Evolutionary conservation across 2,797 vertebrate genomes (phyloP).

Genomic region (Momotus momota): DNA sequence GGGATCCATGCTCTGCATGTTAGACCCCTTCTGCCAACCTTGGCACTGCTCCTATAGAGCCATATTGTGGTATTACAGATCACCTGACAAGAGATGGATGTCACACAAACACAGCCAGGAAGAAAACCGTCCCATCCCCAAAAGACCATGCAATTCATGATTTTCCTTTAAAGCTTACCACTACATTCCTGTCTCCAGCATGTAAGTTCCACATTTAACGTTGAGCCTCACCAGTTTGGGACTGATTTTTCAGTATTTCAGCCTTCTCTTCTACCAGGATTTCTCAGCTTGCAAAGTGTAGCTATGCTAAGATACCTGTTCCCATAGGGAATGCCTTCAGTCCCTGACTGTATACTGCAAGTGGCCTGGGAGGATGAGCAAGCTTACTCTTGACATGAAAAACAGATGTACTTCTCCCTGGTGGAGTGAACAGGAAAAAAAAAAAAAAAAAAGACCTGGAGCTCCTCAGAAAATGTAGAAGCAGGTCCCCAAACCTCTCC

Average conservation of each 20-base stretch:
- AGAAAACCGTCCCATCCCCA: neutral
- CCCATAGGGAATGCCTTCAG: neutral
- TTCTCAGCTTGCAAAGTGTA: neutral
- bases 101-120: neutral
- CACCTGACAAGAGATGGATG: neutral
- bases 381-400: neutral
- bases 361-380: neutral
- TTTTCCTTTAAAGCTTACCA: neutral
- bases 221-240: neutral
- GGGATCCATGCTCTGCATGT: neutral
- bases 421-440: neutral
- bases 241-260: fast-evolving
- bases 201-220: fast-evolving
- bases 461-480: neutral
- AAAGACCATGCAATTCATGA: neutral
- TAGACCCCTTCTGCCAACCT: neutral
- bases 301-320: neutral
- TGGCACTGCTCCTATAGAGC: neutral
- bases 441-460: fast-evolving
- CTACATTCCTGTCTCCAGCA: neutral
- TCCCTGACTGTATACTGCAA: neutral
- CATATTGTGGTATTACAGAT: neutral
- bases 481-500: neutral
- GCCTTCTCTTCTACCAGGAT: neutral
- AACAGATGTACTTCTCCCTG: neutral